Base-by-base conservation (phyloP, 1,140 invertebrate species). In the Atopsyche davidsoni region DNA sequence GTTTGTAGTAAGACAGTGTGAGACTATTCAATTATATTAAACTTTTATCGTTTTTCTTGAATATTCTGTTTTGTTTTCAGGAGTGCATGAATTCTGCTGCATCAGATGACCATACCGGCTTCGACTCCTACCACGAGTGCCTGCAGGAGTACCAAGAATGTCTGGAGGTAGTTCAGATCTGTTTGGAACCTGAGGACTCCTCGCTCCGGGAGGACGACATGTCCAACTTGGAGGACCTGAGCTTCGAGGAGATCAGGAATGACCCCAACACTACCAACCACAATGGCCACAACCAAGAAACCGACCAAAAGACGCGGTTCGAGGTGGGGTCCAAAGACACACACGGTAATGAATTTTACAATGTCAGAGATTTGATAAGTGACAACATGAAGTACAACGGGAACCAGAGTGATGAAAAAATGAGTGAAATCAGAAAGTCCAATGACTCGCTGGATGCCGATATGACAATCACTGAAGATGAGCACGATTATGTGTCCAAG, bases 91-190 rank as follows among this genome's bases (percentile, higher is more conserved):
- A 75, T 57, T 73, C 70, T 1, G 66, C 75, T 16, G 77, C 70
- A 6, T 73, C 75, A 10, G 76, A 78, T 38, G 76, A 78, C 53
- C 75, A 78, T 47, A 78, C 76, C 2, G 77, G 75, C 21, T 69
- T 78, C 60, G 77, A 79, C 48, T 78, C 77, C 16, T 79, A 77
- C 48, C 77, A 79, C 57, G 76, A 79, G 62, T 79, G 77, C 51
- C 68, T 79, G 21, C 76, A 79, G 63, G 77, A 79, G 57, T 78
- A 78, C 57, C 76, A 76, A n/a, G 77, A 79, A 58, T 76, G 75
- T 34, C 51, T 79, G 32, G 73, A 78, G 63, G 75, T 75, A 2
- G 74, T 78, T 9, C 75, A 78, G 59, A 79, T 79, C 56, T 77
- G 75, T 53, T 63, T 78, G 16, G 77, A 79, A 50, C 72, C 72